Evolutionary conservation across 2,113 vertebrate genomes (phyloP), one percentile per base, ranked within the genome.

Genomic region (Romanogobio albipinnatus): DNA sequence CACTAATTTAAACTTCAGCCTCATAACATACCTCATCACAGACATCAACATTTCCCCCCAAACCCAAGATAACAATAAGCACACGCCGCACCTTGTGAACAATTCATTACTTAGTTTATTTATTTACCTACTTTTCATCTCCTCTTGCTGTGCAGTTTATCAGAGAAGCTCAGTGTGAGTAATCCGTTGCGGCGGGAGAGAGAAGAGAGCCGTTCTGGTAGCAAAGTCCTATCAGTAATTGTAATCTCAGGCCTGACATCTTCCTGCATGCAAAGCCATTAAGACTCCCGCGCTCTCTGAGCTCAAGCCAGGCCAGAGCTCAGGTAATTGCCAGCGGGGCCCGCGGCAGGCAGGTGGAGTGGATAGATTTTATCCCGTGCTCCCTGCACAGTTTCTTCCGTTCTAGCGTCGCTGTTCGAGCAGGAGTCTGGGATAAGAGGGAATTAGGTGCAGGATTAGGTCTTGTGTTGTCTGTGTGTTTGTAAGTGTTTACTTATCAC

Each of bases 261-360:
- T 87, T 83, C 87, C 82, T 89, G 86, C 89, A 88, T 89, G 89
- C 86, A 90, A 89, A 89, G 78, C 89, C 81, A 86, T 86, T 90
- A 88, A 88, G 89, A 87, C 75, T 78, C 51, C 71, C 36, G 70
- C 64, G 80, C 76, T 88, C 53, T 58, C 59, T 26, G 82, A 66
- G 73, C 77, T 36, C 68, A 36, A 75, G 66, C 47, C 39, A 75
- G 76, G 47, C 77, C 84, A 43, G 62, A 68, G 75, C 68, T 78
- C 80, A 82, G 82, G 89, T 86, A 87, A 88, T 85, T 88, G 87
- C 87, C 64, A 82, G 68, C 36, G 71, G 76, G 71, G 71, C 24
- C 61, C 56, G 66, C 81, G 47, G 62, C 85, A 53, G 71, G 84
- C 17, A 53, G 11, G 76, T 58, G 61, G 68, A 84, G 89, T 81